Evolutionary conservation across 2,113 vertebrate species (phyloP), one percentile per base, ranked within the genome.

Genomic region (Furnarius figulus): DNA sequence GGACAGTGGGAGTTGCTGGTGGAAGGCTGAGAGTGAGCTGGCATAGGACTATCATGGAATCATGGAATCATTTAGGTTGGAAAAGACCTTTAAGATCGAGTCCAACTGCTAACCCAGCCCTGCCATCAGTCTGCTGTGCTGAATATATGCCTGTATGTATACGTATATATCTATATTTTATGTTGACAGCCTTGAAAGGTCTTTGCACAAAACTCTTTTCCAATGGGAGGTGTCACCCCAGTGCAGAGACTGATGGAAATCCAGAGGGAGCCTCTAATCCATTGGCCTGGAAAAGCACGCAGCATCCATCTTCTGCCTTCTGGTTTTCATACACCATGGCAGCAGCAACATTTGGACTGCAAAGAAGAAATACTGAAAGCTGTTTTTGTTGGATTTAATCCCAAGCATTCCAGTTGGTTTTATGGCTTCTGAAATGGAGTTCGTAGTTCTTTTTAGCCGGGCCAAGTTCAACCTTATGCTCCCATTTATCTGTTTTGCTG

Each of bases 381-480:
- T 92, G 95, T 12, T 93, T 79, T 74, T 71, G 65, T 92, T 94
- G 93, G 95, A 85, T 75, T 63, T 12, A 28, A 59, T 93, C 95
- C 93, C 83, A 47, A 93, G 58, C 95, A 90, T 95, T 97, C 95
- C 90, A 49, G 61, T 87, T 68, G 88, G 87, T 86, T 97, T 96
- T 93, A 95, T 94, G 82, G 93, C 90, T 94, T 95, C 91, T 95
- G 90, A 90, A 90, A 88, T 67, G 87, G 70, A 97, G 80, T 90
- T 80, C 33, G 42, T 23, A 61, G 55, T 77, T 77, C 94, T 94
- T 90, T 95, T 47, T 90, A 95, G 77, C 61, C 0, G 6, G 56
- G 83, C 95, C 90, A 94, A 92, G 79, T 72, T 90, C 80, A 92
- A 95, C 92, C 88, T 86, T 90, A 42, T 88, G 91, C 89, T 95